A percentile compares a stretch with the other conserved stretches of the same genome.
Conservation (phyloP, 2,113 vertebrate genomes). For the Montifringilla adamsi region DNA sequence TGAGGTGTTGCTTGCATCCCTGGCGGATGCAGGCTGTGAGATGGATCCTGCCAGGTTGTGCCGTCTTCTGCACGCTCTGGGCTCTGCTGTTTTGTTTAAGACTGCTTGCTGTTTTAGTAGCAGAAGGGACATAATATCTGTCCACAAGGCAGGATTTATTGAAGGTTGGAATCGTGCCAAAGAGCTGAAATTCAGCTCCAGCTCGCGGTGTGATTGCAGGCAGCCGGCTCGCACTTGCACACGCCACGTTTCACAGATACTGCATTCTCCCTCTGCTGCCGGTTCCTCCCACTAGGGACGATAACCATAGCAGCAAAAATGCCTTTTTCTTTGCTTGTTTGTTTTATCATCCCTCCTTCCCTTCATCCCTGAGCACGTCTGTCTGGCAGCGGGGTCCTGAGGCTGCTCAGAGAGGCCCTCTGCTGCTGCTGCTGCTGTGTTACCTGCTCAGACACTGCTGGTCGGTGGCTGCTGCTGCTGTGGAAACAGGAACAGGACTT, state of each 20-base stretch:
- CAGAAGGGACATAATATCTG: neutral
- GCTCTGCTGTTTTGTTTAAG: neutral
- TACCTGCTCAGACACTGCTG: neutral
- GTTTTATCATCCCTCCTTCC: neutral
- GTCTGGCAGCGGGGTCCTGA: accelerated
- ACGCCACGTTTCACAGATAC: neutral
- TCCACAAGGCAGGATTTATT: neutral
- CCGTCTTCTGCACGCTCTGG: accelerated
- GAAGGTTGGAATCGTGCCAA: neutral
- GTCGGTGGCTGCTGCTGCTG: neutral
- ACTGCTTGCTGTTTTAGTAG: neutral
- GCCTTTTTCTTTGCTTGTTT: neutral
- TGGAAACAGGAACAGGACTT: constrained; percentile 38
- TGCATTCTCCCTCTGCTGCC: neutral
- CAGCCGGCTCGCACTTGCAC: neutral
- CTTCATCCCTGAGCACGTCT: neutral
- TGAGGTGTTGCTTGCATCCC: neutral
- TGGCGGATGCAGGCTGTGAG: accelerated
- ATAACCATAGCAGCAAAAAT: neutral
- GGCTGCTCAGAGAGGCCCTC: neutral
- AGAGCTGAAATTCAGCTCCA: constrained; percentile 13
- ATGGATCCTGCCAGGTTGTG: neutral
- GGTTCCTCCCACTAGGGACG: neutral
- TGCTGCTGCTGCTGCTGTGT: neutral
- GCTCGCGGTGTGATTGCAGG: neutral